A percentile compares a stretch with the other conserved stretches of the same genome.
phyloP scores from a whole-genome alignment of 2,113 vertebrate species.

The Zingel zingel region DNA sequence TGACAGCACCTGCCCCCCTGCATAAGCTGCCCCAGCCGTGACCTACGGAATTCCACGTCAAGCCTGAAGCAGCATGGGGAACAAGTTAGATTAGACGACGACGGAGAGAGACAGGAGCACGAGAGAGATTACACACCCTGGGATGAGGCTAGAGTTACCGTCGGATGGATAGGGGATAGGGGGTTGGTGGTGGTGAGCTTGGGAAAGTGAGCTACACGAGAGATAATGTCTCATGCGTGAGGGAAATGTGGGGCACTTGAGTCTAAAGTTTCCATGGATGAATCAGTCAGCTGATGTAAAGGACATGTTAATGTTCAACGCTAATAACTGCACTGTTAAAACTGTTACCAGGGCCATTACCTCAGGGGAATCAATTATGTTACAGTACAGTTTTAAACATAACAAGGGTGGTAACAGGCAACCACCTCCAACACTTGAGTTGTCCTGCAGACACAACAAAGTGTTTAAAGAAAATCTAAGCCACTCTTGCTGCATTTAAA shows the following conservation, averaged over 20 bases:
- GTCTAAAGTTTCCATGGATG: constrained; percentile 67
- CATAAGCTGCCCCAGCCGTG: constrained; percentile 60
- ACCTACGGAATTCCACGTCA: constrained; percentile 69
- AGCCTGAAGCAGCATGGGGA: constrained; percentile 51
- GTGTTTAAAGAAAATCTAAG: not conserved
- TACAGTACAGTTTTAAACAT: not conserved
- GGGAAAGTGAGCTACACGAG: constrained; percentile 54
- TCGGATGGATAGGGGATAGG: constrained; percentile 52
- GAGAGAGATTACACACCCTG: constrained; percentile 66
- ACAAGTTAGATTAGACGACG: constrained; percentile 40
- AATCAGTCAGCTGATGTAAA: constrained; percentile 58
- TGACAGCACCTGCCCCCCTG: constrained; percentile 61
- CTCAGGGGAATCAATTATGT: constrained; percentile 13
- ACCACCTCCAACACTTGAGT: not conserved
- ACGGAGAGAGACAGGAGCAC: constrained; percentile 46
- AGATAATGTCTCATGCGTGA: constrained; percentile 39
- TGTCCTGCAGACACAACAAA: not conserved
- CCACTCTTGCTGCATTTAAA: not conserved
- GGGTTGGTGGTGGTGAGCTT: constrained; percentile 44
- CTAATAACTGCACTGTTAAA: constrained; percentile 61
- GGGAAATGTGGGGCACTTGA: constrained; percentile 31
- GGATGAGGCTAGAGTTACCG: constrained; percentile 71
- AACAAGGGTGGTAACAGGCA: not conserved
- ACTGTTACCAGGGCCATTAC: constrained; percentile 51
- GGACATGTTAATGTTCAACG: constrained; percentile 70